A percentile compares a stretch with the other conserved stretches of the same genome.
Conservation (phyloP, 2,888 invertebrate species). For the Abrostola tripartita region DNA sequence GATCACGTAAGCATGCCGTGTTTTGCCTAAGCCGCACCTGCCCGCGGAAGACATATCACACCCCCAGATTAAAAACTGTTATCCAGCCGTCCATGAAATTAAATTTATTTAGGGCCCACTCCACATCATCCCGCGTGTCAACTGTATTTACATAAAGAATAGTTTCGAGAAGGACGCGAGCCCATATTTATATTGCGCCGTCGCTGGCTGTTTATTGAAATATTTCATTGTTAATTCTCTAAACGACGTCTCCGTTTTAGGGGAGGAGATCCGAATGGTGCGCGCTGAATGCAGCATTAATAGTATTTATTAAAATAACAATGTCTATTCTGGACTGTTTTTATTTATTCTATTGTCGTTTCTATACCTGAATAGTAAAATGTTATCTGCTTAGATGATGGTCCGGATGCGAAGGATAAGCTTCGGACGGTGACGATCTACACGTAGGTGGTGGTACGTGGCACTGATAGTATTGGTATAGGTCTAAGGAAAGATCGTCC, state of each 20-base stretch:
- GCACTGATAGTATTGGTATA: constrained; percentile 79
- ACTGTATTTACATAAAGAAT: constrained; percentile 85
- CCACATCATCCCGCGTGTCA: constrained; percentile 80
- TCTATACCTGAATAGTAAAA: constrained; percentile 63
- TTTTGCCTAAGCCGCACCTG: constrained; percentile 71
- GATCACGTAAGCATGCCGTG: constrained; percentile 68
- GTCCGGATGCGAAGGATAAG: constrained; percentile 79
- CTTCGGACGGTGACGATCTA: constrained; percentile 70
- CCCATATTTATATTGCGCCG: constrained; percentile 83
- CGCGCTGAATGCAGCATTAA: constrained; percentile 77
- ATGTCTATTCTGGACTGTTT: constrained; percentile 64
- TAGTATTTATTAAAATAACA: constrained; percentile 86
- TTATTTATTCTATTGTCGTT: constrained; percentile 63
- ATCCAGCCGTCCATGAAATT: constrained; percentile 80
- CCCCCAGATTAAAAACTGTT: constrained; percentile 78
- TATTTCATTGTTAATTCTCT: constrained; percentile 86
- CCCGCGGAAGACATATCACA: constrained; percentile 69
- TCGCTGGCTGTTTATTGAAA: constrained; percentile 83
- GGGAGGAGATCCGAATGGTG: constrained; percentile 75
- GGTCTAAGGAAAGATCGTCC: constrained; percentile 76
- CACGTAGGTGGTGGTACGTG: constrained; percentile 76
- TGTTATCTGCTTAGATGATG: constrained; percentile 63
- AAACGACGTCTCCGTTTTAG: constrained; percentile 76
- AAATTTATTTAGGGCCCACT: constrained; percentile 86
- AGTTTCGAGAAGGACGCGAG: constrained; percentile 81